Evolutionary conservation across 2,797 vertebrate genomes (phyloP), one percentile per base, ranked within the genome.

Genomic region (Sebastes oblongus): DNA sequence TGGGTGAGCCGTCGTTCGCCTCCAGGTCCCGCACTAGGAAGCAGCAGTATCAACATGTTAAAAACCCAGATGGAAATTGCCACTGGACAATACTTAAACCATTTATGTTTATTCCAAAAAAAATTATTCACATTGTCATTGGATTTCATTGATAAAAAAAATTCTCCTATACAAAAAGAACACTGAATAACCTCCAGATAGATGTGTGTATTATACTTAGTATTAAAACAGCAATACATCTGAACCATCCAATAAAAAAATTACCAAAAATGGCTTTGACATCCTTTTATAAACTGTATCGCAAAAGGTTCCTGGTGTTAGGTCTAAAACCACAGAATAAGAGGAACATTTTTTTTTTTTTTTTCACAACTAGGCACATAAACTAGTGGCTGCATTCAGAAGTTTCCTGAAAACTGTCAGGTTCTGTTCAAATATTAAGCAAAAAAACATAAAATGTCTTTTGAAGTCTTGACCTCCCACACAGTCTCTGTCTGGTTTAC

Each of bases 181-280:
- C 92, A 93, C 86, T 39, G 86, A 94, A 89, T 90, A 86, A 90
- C 88, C 83, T 92, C 88, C 88, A 88, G 89, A 94, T 87, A 91
- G 91, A 92, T 88, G 91, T 30, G 86, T 93, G 91, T 92, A 91
- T 92, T 88, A 93, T 90, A 93, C 89, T 85, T 91, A 86, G 92
- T 91, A 93, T 93, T 93, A 94, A 94, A 94, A 95, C 91, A 93
- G 87, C 89, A 94, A 89, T 91, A 93, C 88, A 91, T 93, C 94
- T 86, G 85, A 89, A 92, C 91, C 88, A 94, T 86, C 88, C 88
- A 88, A 93, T 95, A 95, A 89, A 95, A 96, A 96, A 92, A 61
- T 88, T 93, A 95, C 94, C 93, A 94, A 95, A 95, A 96, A 96
- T 96, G 95, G 95, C 95, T 96, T 96, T 94, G 93, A 95, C 93